Evolutionary conservation across 1,140 invertebrate genomes (phyloP).

Genomic region (Acromyrmex charruanus): DNA sequence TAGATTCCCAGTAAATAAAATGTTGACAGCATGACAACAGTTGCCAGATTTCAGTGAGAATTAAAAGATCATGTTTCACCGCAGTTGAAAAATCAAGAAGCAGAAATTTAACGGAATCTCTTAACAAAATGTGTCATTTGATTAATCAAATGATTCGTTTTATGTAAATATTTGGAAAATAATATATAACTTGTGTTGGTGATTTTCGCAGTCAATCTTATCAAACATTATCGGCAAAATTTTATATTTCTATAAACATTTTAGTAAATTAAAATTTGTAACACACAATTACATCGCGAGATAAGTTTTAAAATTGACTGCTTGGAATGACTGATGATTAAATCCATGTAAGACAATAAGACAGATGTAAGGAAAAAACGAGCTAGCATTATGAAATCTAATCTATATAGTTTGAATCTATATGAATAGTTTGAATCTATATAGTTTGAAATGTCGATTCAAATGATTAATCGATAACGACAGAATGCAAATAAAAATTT

Average conservation of each 20-base stretch:
- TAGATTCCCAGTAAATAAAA: neutral
- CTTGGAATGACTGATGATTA: too few relatives aligned
- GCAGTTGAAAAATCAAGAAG: neutral
- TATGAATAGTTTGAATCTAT: too few relatives aligned
- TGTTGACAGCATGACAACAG: neutral
- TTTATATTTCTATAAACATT: neutral
- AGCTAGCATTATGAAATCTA: neutral
- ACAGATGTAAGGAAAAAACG: too few relatives aligned
- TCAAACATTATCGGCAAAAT: neutral
- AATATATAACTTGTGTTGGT: too few relatives aligned
- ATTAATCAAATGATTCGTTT: too few relatives aligned
- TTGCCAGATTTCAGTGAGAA: neutral
- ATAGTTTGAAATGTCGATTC: neutral
- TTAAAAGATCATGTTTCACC: neutral
- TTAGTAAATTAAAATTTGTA: neutral
- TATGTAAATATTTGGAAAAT: too few relatives aligned
- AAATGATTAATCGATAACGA: neutral
- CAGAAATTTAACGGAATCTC: too few relatives aligned
- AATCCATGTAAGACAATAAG: too few relatives aligned
- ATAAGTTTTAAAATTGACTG: too few relatives aligned
- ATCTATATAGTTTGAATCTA: neutral
- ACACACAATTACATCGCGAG: too few relatives aligned
- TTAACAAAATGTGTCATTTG: too few relatives aligned
- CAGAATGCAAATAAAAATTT: neutral
- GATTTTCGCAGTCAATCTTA: neutral